phyloP scores from a whole-genome alignment of 2,797 vertebrate species.

The Acrocephalus scirpaceus region DNA sequence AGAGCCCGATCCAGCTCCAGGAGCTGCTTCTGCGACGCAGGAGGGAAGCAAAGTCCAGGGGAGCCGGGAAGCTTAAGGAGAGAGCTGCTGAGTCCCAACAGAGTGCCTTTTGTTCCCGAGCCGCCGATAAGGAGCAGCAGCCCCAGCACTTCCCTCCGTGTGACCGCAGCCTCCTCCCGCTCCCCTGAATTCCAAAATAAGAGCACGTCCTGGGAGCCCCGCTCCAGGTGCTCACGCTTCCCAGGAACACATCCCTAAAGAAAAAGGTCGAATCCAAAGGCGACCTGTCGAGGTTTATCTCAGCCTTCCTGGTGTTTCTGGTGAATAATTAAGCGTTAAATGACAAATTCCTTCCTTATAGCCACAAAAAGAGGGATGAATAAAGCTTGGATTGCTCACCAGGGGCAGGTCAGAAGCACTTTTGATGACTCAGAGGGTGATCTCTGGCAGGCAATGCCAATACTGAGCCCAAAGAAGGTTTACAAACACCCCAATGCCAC shows the following conservation, averaged over 20 bases:
- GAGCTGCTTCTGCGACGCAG: not conserved
- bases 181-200: not conserved
- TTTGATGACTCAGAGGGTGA: not conserved
- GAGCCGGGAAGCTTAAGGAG: not conserved
- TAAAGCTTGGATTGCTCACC: not conserved
- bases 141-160: not conserved
- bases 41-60: constrained; percentile 66
- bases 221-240: not conserved
- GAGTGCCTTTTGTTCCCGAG: constrained; percentile 66
- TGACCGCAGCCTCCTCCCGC: not conserved
- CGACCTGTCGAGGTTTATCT: not conserved
- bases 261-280: not conserved
- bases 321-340: constrained; percentile 30
- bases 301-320: not conserved
- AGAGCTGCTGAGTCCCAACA: constrained; percentile 27
- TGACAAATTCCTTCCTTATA: not conserved
- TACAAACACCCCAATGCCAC: not conserved
- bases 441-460: not conserved
- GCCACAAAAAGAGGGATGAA: not conserved
- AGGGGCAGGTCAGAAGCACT: not conserved
- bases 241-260: not conserved
- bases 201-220: not conserved
- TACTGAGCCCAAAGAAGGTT: not conserved
- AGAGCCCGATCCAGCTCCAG: not conserved
- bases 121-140: constrained; percentile 42